These are phyloP conservation scores for Zaprionus davidi DNA, from an alignment of 1,140 invertebrate genomes.

Conservation along the genomic window DNA sequence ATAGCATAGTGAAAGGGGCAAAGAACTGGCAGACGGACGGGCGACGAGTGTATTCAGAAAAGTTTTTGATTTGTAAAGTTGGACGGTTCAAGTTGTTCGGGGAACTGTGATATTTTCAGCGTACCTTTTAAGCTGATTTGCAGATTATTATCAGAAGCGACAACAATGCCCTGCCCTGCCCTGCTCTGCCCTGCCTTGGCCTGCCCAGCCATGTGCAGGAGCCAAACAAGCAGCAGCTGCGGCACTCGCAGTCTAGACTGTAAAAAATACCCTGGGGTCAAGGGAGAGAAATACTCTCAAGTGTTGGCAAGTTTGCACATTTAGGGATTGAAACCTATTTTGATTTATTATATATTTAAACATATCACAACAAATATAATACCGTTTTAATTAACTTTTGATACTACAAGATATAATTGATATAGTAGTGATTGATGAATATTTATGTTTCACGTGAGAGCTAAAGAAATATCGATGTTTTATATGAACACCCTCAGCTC, in stretches of 20 bases:
- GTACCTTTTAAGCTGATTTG: slow-evolving; percentile 69
- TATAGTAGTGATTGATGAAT: background rate
- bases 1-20: background rate
- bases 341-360: background rate
- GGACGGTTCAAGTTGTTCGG: slow-evolving; percentile 39
- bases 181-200: too few species aligned
- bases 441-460: too few species aligned
- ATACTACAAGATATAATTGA: too few species aligned
- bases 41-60: slow-evolving; percentile 32
- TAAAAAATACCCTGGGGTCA: slow-evolving; percentile 16
- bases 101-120: slow-evolving; percentile 47
- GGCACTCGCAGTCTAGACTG: slow-evolving; percentile 2
- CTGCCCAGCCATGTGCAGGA: background rate
- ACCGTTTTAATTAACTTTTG: too few species aligned
- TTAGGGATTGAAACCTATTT: background rate
- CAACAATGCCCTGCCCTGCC: slow-evolving; percentile 2
- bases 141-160: slow-evolving; percentile 61
- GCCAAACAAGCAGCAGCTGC: slow-evolving; percentile 21
- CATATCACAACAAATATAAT: too few species aligned
- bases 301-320: background rate
- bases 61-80: slow-evolving; percentile 70
- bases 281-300: background rate
- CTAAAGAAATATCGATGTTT: too few species aligned
- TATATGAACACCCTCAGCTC: too few species aligned
- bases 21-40: background rate